Evolutionary conservation across 2,113 vertebrate species (phyloP).

Genomic region (Blennius ocellaris): DNA sequence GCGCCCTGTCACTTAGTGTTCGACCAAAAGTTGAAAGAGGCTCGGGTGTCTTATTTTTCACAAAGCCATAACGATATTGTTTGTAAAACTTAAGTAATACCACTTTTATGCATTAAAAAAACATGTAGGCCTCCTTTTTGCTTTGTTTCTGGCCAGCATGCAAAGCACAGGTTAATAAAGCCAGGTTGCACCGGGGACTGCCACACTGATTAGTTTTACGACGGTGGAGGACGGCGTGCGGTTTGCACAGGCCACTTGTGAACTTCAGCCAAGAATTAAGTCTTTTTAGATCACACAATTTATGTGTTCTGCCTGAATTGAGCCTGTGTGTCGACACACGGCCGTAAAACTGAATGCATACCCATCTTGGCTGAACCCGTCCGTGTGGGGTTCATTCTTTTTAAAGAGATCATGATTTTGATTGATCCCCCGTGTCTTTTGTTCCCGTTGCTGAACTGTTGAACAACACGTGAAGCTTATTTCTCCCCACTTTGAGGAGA

Average conservation of each 20-base stretch:
- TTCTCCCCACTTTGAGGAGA: conserved; percentile 1
- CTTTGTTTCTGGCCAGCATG: conserved; percentile 6
- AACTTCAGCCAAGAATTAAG: conserved; percentile 58
- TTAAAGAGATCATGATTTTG: conserved; percentile 40
- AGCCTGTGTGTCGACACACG: conserved; percentile 56
- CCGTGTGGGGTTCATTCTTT: conserved; percentile 33
- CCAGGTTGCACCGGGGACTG: conserved; percentile 32
- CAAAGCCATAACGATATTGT: no score
- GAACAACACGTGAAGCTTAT: not conserved
- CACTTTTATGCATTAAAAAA: no score
- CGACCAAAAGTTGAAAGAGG: not conserved
- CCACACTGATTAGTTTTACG: conserved; percentile 59
- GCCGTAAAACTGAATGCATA: conserved; percentile 55
- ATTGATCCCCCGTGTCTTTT: conserved; percentile 19
- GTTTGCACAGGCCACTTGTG: conserved; percentile 53
- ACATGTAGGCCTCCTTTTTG: no score
- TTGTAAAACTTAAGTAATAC: no score
- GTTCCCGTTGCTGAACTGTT: conserved; percentile 9
- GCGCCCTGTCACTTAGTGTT: not conserved
- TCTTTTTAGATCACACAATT: conserved; percentile 67
- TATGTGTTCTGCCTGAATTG: conserved; percentile 59
- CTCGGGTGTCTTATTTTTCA: no score
- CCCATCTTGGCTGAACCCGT: conserved; percentile 38
- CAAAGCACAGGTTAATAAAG: conserved; percentile 36
- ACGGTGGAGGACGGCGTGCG: conserved; percentile 46